Base-by-base conservation (phyloP, 2,113 vertebrate genomes). In the Loxodonta africana region DNA sequence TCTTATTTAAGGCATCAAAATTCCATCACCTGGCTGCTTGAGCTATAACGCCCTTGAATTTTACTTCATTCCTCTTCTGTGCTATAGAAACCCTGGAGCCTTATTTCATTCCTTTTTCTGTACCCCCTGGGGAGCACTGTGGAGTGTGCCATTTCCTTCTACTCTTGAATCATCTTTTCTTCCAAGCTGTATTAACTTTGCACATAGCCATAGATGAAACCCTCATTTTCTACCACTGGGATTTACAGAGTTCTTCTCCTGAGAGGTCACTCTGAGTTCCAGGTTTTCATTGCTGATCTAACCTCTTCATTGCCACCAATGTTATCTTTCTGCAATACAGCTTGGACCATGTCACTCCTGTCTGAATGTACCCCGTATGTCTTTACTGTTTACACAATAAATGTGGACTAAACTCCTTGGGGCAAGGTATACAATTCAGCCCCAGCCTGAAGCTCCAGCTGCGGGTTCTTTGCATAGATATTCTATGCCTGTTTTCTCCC, bases 1-100 rank as follows among this genome's bases (percentile, higher is more conserved):
- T 71, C 65, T 93, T 73, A 48, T 25, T 94, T 65, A 92, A 87
- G 26, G 15, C 26, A 57, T 87, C 48, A 63, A n/a, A 87, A 92
- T 37, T 28, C 30, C 3, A 33, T 74, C 26, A 44, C 28, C 12
- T 57, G 41, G 9, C 41, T 83, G 30, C 30, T 28, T n/a, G 37
- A 48, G 15, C 8, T 57, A 5, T 71, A 44, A 63, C 7, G 5
- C 8, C 57, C 15, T 6, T 77, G 2, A 37, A 30, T 78, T 48
- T 57, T 46, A 82, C 41, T 88, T 67, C 6, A 33, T 71, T 77
- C 60, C 21, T 78, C 26, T 81, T 46, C 26, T 90, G 41, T 69
- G 23, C 18, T 37, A 10, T 77, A 53, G 87, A 95, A 87, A 57
- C n/a, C n/a, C 33, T 26, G 25, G 81, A 82, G 21, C 71, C 12